Percentiles rank a stretch among this genome's conserved stretches.
phyloP scores from a whole-genome alignment of 2,113 vertebrate genomes.

The Heterotilapia buettikoferi region DNA sequence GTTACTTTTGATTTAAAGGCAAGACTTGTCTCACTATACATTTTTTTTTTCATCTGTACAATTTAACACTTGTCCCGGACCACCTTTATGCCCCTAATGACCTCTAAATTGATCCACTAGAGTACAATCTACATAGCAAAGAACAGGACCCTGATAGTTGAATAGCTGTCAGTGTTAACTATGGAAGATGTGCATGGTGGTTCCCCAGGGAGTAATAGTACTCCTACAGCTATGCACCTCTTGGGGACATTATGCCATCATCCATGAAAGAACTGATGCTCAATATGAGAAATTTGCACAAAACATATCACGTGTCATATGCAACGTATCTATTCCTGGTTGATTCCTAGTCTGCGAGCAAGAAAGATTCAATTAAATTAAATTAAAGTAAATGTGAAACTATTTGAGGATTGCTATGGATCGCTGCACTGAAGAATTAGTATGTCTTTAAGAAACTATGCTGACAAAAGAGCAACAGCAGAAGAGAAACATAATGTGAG shows the following conservation, averaged over 20 bases:
- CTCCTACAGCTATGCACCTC: slow-evolving; percentile 14
- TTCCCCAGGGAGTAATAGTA: slow-evolving; percentile 8
- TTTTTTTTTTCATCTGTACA: not conserved
- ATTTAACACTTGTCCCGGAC: not conserved
- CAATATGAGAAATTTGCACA: slow-evolving; percentile 14
- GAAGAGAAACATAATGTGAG: slow-evolving; percentile 34
- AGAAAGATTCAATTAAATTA: not conserved
- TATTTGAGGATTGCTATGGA: not conserved
- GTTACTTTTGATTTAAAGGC: not conserved
- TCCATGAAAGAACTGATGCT: slow-evolving; percentile 7
- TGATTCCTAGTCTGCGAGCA: not conserved
- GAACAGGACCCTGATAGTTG: slow-evolving; percentile 20
- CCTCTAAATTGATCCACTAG: slow-evolving; percentile 49
- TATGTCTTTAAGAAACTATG: not conserved
- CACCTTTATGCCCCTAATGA: slow-evolving; percentile 32
- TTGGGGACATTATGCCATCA: slow-evolving; percentile 31
- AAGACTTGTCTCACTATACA: not conserved
- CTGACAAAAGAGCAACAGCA: slow-evolving; percentile 9
- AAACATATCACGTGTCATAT: not conserved
- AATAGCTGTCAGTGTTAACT: slow-evolving; percentile 9
- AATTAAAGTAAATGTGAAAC: not conserved
- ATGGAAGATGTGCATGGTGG: slow-evolving; percentile 7
- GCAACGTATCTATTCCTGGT: not conserved
- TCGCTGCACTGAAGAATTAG: slow-evolving; percentile 2
- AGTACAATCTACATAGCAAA: not conserved